These are phyloP conservation scores for Idaea biselata DNA, from an alignment of 2,888 invertebrate genomes.

Conservation along the genomic window DNA sequence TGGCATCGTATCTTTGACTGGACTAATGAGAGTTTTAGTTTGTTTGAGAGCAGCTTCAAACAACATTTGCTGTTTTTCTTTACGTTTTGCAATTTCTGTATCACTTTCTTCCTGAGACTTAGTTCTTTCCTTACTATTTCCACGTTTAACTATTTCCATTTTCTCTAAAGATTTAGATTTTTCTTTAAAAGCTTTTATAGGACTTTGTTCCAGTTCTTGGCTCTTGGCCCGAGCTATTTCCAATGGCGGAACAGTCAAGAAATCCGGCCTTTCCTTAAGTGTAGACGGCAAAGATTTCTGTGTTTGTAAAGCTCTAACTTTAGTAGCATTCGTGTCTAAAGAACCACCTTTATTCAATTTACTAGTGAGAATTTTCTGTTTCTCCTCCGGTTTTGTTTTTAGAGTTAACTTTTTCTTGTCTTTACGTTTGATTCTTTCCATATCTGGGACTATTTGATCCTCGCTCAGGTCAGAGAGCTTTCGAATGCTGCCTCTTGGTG, in stretches of 20 bases:
- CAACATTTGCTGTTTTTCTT: slow-evolving; percentile 87
- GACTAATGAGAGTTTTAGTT: slow-evolving; percentile 86
- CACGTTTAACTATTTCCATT: slow-evolving; percentile 78
- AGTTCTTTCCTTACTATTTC: slow-evolving; percentile 83
- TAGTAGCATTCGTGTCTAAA: slow-evolving; percentile 71
- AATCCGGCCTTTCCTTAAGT: slow-evolving; percentile 74
- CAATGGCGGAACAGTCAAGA: slow-evolving; percentile 75
- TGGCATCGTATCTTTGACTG: slow-evolving; percentile 86
- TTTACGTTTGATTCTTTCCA: slow-evolving; percentile 73
- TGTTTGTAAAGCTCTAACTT: slow-evolving; percentile 70
- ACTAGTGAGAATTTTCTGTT: slow-evolving; percentile 52
- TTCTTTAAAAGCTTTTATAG: slow-evolving; percentile 80
- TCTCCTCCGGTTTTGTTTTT: slow-evolving; percentile 71
- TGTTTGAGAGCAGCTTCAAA: slow-evolving; percentile 89
- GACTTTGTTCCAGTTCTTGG: slow-evolving; percentile 80
- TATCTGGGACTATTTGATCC: slow-evolving; percentile 76
- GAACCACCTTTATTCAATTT: slow-evolving; percentile 76
- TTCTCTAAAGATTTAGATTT: slow-evolving; percentile 85
- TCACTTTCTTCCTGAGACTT: slow-evolving; percentile 88
- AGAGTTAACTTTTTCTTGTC: slow-evolving; percentile 72
- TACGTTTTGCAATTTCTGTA: slow-evolving; percentile 85
- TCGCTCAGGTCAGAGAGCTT: slow-evolving; percentile 76
- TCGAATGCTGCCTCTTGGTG: slow-evolving; percentile 74
- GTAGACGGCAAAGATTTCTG: slow-evolving; percentile 80
- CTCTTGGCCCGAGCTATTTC: slow-evolving; percentile 82